A percentile compares a stretch with the other conserved stretches of the same genome.
Conservation (phyloP, 2,797 vertebrate species). For the Chaenodraco wilsoni region DNA sequence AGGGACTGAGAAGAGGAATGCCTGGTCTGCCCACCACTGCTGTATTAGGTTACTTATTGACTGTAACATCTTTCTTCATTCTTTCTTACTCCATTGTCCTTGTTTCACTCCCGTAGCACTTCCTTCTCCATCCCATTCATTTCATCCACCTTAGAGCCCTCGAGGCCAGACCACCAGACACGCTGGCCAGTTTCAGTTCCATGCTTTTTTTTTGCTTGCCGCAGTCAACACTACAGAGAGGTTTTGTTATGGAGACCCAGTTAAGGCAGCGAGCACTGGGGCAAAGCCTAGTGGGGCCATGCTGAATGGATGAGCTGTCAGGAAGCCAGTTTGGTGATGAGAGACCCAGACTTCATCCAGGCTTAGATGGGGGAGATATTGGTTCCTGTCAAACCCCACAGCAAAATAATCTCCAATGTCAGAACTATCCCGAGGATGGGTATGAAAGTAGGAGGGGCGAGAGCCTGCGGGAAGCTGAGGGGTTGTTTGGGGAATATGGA, state of each 20-base stretch:
- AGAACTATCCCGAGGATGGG: conserved; percentile 48
- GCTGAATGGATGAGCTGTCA: conserved; percentile 92
- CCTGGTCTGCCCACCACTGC: conserved; percentile 69
- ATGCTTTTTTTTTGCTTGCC: conserved; percentile 41
- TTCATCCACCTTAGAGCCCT: conserved; percentile 42
- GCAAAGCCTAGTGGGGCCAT: conserved; percentile 81
- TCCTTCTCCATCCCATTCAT: conserved; percentile 40
- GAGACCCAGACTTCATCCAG: conserved; percentile 83
- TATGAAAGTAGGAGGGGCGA: conserved; percentile 47
- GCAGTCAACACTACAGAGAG: conserved; percentile 63
- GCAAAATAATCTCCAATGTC: conserved; percentile 63
- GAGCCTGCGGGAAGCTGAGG: conserved; percentile 36
- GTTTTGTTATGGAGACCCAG: conserved; percentile 80
- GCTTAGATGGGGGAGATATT: conserved; percentile 81
- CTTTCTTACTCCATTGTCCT: conserved; percentile 65
- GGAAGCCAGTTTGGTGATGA: conserved; percentile 83
- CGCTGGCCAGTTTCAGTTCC: conserved; percentile 36
- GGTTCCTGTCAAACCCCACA: conserved; percentile 78
- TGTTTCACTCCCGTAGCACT: conserved; percentile 38
- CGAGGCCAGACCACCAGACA: conserved; percentile 37
- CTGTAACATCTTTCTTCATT: conserved; percentile 79
- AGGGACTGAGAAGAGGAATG: conserved; percentile 81
- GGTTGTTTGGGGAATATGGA: conserved; percentile 52
- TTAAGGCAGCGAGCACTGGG: conserved; percentile 75
- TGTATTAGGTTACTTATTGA: conserved; percentile 85